Base-by-base conservation (phyloP, 1,140 invertebrate genomes). In the Pantala flavescens region DNA sequence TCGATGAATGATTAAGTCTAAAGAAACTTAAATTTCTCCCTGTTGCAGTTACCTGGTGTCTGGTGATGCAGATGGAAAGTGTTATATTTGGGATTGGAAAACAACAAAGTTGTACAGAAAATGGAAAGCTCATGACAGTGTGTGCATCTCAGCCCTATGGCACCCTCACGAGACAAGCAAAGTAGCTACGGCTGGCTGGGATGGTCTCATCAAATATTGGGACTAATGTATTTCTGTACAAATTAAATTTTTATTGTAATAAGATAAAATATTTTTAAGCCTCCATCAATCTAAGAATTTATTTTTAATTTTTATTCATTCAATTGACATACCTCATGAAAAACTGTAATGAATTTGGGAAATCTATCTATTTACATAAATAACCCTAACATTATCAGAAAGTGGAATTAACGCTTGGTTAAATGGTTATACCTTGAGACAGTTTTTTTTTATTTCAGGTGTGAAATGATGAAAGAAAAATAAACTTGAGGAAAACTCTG, bases 51-150 rank as follows among this genome's bases (percentile, higher is more conserved):
- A 99, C 82, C 85, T 99, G 36, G 91, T 98, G 24, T 99, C 96
- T 0, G 98, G 98, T n/a, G 98, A 99, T 85, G 98, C 97, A 7
- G 98, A 99, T 85, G 98, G 98, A 0, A 99, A 98, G 84, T 91
- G 97, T 77, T 99, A 96, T 81, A 90, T 99, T 43, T 99, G 98
- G 98, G 97, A 99, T 82, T 99, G 97, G 97, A 98, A 99, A 82
- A 97, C 95, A 0, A 98, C 96, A 49, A 97, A 98, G 85, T 86
- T 99, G 71, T 98, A 96, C 82, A 96, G 94, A 81, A 98, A 98
- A 81, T 99, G 96, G 93, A 98, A 99, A 83, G 98, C 98, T 0
- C 98, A 99, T 82, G 97, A 99, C 78, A 93, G 94, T 77, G 97
- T 98, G 0, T 99, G 97, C 81, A 98, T 98, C 71, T 88, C 89